Percentiles rank a stretch among this genome's conserved stretches.
Conservation (phyloP, 2,888 invertebrate species). For the Diaprepes abbreviatus region DNA sequence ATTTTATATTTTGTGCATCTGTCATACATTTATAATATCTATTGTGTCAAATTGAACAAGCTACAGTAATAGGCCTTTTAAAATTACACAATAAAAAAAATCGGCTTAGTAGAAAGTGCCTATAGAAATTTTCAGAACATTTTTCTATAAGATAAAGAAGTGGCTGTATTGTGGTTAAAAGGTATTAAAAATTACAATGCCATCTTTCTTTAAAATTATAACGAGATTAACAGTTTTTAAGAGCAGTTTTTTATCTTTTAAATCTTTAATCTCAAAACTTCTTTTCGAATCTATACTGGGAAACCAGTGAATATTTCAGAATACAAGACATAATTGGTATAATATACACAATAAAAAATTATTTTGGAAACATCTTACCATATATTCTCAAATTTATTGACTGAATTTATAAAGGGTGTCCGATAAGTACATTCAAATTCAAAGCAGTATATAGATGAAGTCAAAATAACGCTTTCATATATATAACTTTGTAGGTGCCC, state of each 20-base stretch:
- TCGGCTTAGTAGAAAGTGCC: conserved; percentile 23
- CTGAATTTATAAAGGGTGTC: too few species aligned
- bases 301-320: too few species aligned
- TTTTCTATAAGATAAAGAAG: conserved; percentile 15
- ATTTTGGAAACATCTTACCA: too few species aligned
- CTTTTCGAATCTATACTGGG: too few species aligned
- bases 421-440: too few species aligned
- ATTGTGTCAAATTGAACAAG: neutral
- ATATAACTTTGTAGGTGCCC: too few species aligned
- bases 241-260: neutral
- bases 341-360: too few species aligned
- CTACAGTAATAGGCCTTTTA: neutral
- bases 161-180: neutral
- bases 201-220: neutral
- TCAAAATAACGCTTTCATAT: too few species aligned
- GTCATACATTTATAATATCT: neutral
- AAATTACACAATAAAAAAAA: conserved; percentile 8
- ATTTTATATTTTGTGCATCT: too few species aligned
- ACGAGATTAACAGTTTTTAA: conserved; percentile 3
- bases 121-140: conserved; percentile 5
- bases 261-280: neutral
- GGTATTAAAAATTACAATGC: neutral
- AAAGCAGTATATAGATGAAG: too few species aligned
- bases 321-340: too few species aligned
- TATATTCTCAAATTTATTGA: too few species aligned